A percentile compares a stretch with the other conserved stretches of the same genome.
Evolutionary conservation across 2,797 vertebrate genomes (phyloP).

Genomic region (Neomorphus geoffroyi): DNA sequence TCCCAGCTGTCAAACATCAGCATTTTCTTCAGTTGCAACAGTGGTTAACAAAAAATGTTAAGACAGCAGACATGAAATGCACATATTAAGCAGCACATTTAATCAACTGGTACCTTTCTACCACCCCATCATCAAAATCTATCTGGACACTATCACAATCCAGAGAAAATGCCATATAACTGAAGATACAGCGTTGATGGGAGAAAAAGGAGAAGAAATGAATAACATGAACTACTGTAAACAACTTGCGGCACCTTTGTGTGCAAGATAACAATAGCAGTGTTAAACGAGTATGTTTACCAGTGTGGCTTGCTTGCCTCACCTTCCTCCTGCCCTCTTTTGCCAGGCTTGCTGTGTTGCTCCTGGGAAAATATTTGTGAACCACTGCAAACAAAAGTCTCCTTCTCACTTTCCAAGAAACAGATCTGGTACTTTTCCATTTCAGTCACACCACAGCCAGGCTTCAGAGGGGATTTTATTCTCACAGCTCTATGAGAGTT

Average conservation of each 20-base stretch:
- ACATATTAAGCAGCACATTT: not conserved
- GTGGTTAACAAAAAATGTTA: slow-evolving; percentile 22
- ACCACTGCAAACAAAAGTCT: slow-evolving; percentile 74
- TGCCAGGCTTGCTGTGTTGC: not conserved
- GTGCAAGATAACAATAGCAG: slow-evolving; percentile 19
- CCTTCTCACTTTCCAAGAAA: slow-evolving; percentile 74
- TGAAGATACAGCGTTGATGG: not conserved
- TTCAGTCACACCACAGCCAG: slow-evolving; percentile 13
- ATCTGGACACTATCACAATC: not conserved
- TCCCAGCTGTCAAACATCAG: slow-evolving; percentile 65
- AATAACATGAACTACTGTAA: not conserved
- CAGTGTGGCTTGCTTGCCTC: not conserved
- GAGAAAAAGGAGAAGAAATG: not conserved
- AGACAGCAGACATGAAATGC: slow-evolving; percentile 5
- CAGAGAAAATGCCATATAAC: not conserved
- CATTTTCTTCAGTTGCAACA: slow-evolving; percentile 59
- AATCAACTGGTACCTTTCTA: slow-evolving; percentile 30
- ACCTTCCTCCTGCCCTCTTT: slow-evolving; percentile 39
- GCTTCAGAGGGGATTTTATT: slow-evolving; percentile 41
- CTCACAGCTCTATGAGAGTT: not conserved
- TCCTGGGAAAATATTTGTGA: slow-evolving; percentile 52
- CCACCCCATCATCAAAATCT: not conserved
- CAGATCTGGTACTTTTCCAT: slow-evolving; percentile 74
- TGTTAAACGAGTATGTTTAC: slow-evolving; percentile 10
- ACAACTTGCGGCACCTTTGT: not conserved